Evolutionary conservation across 2,888 invertebrate species (phyloP).

Genomic region (Campaea margaritaria): DNA sequence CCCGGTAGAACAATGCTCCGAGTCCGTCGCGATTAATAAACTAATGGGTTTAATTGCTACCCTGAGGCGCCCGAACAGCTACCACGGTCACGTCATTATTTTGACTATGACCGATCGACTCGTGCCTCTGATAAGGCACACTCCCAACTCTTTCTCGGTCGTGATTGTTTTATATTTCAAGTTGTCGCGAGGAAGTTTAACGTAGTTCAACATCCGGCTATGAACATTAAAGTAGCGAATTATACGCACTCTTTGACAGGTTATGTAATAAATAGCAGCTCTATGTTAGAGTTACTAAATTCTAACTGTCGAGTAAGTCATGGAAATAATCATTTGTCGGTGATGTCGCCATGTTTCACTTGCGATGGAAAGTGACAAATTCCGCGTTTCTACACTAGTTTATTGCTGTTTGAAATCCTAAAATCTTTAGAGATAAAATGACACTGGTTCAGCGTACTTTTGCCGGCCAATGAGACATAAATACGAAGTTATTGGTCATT

Average conservation of each 20-base stretch:
- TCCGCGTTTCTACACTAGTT: constrained; percentile 6
- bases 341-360: constrained; percentile 1
- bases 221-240: constrained; percentile 25
- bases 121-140: constrained; percentile 80
- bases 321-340: neutral
- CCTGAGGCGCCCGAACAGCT: constrained; percentile 45
- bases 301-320: neutral
- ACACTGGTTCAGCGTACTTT: constrained; percentile 52
- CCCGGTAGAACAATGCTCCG: constrained; percentile 74
- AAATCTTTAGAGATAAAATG: constrained; percentile 53
- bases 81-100: constrained; percentile 70
- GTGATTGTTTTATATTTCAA: constrained; percentile 65
- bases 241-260: neutral
- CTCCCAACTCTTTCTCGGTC: constrained; percentile 48
- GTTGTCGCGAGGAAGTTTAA: constrained; percentile 63
- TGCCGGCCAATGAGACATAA: constrained; percentile 70
- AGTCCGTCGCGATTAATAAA: constrained; percentile 74
- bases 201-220: constrained; percentile 66
- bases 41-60: constrained; percentile 77
- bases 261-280: neutral
- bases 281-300: no score
- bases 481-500: constrained; percentile 79
- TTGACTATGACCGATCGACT: constrained; percentile 78
- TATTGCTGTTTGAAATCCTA: constrained; percentile 42
- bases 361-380: constrained; percentile 11